A percentile compares a stretch with the other conserved stretches of the same genome.
These are phyloP conservation scores for Oligia latruncula DNA, from an alignment of 2,888 invertebrate genomes.

Conservation along the genomic window DNA sequence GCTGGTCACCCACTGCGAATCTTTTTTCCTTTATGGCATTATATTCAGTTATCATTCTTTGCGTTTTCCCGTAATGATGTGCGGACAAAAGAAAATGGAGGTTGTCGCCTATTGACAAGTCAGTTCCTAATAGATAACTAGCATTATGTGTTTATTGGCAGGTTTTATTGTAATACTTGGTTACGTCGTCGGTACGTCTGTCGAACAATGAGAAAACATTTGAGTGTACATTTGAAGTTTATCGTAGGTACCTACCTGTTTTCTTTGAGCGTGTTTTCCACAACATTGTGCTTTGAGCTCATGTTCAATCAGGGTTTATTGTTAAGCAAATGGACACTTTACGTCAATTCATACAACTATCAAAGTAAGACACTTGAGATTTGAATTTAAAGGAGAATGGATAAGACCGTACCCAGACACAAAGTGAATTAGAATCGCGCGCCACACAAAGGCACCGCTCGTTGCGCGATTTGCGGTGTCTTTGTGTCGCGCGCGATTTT, in stretches of 20 bases:
- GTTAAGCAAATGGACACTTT: background rate
- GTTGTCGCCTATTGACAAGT: constrained; percentile 17
- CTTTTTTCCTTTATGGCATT: constrained; percentile 17
- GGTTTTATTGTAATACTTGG: background rate
- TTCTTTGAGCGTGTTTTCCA: background rate
- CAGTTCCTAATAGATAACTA: background rate
- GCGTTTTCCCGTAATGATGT: constrained; percentile 30
- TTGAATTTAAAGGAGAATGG: no score
- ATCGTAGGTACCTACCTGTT: background rate
- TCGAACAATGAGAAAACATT: background rate
- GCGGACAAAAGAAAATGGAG: constrained; percentile 35
- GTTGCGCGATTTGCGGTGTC: no score
- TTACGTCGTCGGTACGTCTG: background rate
- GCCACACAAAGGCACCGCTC: no score
- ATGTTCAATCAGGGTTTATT: background rate
- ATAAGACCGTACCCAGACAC: no score
- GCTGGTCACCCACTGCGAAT: constrained; percentile 37
- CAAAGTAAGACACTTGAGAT: background rate
- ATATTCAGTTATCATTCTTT: constrained; percentile 34
- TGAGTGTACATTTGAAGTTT: background rate
- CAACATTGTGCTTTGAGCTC: background rate
- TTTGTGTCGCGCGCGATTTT: no score
- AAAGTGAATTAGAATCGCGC: no score
- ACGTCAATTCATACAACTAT: background rate
- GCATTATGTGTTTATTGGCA: constrained; percentile 2